Percentiles rank a stretch among this genome's conserved stretches.
Conservation (phyloP, 2,113 vertebrate species). For the Osmerus eperlanus region DNA sequence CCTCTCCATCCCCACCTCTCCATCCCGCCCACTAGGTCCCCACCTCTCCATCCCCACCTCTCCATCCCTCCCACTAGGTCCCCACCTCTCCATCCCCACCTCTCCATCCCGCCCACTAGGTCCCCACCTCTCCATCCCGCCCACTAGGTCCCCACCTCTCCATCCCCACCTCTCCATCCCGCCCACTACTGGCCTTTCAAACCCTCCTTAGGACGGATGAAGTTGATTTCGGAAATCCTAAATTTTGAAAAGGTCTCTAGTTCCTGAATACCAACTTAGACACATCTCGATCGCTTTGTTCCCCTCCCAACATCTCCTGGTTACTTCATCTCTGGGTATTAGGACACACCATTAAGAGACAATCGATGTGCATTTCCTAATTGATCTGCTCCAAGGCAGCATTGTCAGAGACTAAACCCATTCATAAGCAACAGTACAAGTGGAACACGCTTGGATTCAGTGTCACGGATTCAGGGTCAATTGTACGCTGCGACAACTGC, state of each 20-base stretch:
- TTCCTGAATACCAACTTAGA: neutral
- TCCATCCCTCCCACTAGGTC: conserved; percentile 40
- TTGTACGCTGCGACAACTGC: too few relatives aligned
- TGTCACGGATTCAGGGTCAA: too few relatives aligned
- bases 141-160: conserved; percentile 19
- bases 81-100: conserved; percentile 24
- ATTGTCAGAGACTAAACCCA: too few relatives aligned
- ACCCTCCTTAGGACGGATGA: conserved; percentile 52
- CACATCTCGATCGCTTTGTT: neutral
- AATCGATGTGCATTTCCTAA: too few relatives aligned
- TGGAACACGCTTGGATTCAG: too few relatives aligned
- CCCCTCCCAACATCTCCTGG: neutral
- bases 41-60: conserved; percentile 22
- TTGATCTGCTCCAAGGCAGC: too few relatives aligned
- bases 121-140: conserved; percentile 22
- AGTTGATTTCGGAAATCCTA: conserved; percentile 46
- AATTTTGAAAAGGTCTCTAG: conserved; percentile 75
- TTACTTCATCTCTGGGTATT: neutral
- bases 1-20: neutral
- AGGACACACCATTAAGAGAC: too few relatives aligned
- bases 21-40: conserved; percentile 23
- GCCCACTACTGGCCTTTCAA: conserved; percentile 62
- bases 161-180: conserved; percentile 2
- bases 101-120: conserved; percentile 18
- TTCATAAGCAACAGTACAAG: too few relatives aligned